Percentiles rank a stretch among this genome's conserved stretches.
Evolutionary conservation across 2,888 invertebrate genomes (phyloP).

Genomic region (Rhogogaster chlorosoma): DNA sequence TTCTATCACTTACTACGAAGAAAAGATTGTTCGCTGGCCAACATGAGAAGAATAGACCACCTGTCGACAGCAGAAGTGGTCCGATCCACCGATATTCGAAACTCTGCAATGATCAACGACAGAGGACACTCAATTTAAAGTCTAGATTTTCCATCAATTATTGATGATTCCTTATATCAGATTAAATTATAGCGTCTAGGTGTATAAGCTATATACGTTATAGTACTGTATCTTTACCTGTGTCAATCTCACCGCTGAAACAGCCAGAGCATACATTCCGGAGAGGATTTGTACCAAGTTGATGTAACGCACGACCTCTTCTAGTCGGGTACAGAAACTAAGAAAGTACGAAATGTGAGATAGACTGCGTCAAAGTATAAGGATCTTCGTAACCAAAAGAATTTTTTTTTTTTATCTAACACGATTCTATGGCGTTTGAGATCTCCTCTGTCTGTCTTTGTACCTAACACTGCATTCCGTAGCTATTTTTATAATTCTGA

Average conservation of each 20-base stretch:
- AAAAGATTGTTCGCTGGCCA: constrained; percentile 30
- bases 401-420: neutral
- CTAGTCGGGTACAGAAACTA: constrained; percentile 26
- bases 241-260: neutral
- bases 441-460: neutral
- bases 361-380: neutral
- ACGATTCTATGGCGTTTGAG: neutral
- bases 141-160: neutral
- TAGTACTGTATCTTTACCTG: neutral
- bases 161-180: neutral
- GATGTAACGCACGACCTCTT: neutral
- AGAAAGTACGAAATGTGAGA: neutral
- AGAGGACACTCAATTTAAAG: neutral
- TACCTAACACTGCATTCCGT: neutral
- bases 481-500: neutral
- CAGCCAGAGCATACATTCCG: constrained; percentile 3
- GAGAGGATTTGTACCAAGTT: neutral
- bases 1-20: neutral
- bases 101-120: neutral
- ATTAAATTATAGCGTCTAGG: neutral
- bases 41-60: constrained; percentile 10
- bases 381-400: neutral
- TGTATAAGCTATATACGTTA: neutral
- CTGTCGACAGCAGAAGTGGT: neutral
- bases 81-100: neutral